These are phyloP conservation scores for Apodemia hepburni DNA, from an alignment of 2,888 invertebrate species.

Conservation along the genomic window DNA sequence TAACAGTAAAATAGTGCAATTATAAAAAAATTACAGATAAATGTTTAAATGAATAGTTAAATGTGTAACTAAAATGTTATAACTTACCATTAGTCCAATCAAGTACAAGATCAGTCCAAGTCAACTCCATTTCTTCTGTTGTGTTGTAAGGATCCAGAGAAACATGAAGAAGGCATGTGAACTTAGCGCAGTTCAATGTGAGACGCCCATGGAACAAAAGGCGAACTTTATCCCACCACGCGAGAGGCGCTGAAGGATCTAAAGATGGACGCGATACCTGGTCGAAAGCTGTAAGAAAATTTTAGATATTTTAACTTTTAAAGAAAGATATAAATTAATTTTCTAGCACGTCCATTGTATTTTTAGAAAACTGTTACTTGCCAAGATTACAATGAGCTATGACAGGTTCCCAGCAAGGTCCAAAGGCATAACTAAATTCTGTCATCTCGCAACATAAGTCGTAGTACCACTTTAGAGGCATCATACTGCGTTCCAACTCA, in stretches of 20 bases:
- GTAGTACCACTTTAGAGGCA: constrained; percentile 97
- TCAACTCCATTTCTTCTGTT: constrained; percentile 99
- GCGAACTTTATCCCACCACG: constrained; percentile 99
- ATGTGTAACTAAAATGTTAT: background rate
- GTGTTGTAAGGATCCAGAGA: constrained; percentile 99
- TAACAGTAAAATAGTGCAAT: too few relatives aligned
- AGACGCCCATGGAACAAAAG: constrained; percentile 95
- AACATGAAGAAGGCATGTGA: constrained; percentile 96
- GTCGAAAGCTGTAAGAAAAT: constrained; percentile 84
- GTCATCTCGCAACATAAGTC: constrained; percentile 97
- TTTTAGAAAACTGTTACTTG: constrained; percentile 42
- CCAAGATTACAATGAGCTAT: constrained; percentile 93
- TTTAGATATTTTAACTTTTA: background rate
- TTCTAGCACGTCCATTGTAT: too few relatives aligned
- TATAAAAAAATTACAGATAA: too few relatives aligned
- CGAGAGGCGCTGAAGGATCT: constrained; percentile 95
- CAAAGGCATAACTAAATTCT: constrained; percentile 95
- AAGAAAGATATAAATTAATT: too few relatives aligned
- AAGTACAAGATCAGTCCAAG: constrained; percentile 95
- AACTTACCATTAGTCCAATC: constrained; percentile 95
- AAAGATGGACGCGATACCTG: constrained; percentile 92
- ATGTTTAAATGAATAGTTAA: too few relatives aligned
- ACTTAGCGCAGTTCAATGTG: constrained; percentile 91
- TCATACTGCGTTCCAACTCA: constrained; percentile 94
- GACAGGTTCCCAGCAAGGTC: constrained; percentile 99